Base-by-base conservation (phyloP, 2,113 vertebrate genomes). In the Dermatemys mawii region DNA sequence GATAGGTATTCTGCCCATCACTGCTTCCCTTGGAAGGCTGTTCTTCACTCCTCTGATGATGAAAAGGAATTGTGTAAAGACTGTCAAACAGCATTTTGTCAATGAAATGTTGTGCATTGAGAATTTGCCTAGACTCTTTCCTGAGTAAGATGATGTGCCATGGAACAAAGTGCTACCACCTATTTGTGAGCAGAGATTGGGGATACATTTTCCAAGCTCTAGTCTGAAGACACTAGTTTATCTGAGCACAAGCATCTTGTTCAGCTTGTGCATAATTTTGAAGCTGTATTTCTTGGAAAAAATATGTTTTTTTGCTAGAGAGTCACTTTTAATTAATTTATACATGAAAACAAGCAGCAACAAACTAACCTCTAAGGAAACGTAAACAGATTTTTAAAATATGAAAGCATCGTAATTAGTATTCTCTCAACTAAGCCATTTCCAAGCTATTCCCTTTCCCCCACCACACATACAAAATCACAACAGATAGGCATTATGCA, bases 81-180 rank as follows among this genome's bases (percentile, higher is more conserved):
- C 21, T 73, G 21, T 22, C n/a, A 38, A 8, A 41, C 3, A 24
- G 38, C 38, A 41, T 41, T 73, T 19, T 17, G n/a, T 38, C 16
- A 24, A 73, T 73, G 67, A 67, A 9, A 8, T 83, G 1, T 2
- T 0, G 1, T 0, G 2, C 53, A 75, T 2, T 14, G 2, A n/a
- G 41, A 87, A 55, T 57, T 11, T 83, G 32, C 10, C 35, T 88
- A 57, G 91, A 86, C 0, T 32, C 63, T 29, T 41, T 86, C 49
- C 44, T 19, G 85, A 8, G 44, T 76, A 86, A 78, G 11, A 21
- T 29, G 84, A 0, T 0, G 3, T 50, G 1, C 82, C 41, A 60
- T 3, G 19, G 29, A 54, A 89, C 3, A 44, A 89, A 84, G 46
- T 27, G 79, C 94, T 50, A 41, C 7, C 60, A 67, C 17, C 13